Evolutionary conservation across 2,113 vertebrate genomes (phyloP).

Genomic region (Xenotilapia caudafasciata): DNA sequence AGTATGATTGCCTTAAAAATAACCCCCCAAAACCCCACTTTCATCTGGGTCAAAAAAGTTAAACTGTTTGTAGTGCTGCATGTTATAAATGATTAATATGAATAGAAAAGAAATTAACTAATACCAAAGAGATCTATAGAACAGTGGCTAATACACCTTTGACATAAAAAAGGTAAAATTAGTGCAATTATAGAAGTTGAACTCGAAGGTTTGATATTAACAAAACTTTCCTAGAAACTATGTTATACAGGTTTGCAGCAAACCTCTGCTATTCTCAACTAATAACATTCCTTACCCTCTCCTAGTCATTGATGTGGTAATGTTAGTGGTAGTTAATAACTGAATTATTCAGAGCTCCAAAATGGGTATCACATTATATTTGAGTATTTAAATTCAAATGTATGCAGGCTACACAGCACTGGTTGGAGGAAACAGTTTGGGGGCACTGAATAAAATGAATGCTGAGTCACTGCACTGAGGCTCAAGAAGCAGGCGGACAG

Average conservation of each 20-base stretch:
- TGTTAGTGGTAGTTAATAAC: background rate
- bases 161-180: background rate
- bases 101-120: background rate
- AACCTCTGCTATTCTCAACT: background rate
- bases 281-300: background rate
- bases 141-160: background rate
- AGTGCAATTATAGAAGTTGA: background rate
- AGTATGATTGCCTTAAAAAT: background rate
- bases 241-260: background rate
- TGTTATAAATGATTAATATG: background rate
- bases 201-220: background rate
- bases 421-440: background rate
- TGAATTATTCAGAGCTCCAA: background rate
- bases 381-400: background rate
- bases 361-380: background rate
- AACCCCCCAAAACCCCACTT: background rate
- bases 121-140: background rate
- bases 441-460: background rate
- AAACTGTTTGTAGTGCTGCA: background rate
- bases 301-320: background rate
- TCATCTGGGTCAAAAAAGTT: background rate
- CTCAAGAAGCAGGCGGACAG: slow-evolving; percentile 21
- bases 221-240: background rate
- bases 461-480: slow-evolving; percentile 49
- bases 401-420: background rate